phyloP scores from a whole-genome alignment of 2,797 vertebrate species.

The Argyrosomus regius region DNA sequence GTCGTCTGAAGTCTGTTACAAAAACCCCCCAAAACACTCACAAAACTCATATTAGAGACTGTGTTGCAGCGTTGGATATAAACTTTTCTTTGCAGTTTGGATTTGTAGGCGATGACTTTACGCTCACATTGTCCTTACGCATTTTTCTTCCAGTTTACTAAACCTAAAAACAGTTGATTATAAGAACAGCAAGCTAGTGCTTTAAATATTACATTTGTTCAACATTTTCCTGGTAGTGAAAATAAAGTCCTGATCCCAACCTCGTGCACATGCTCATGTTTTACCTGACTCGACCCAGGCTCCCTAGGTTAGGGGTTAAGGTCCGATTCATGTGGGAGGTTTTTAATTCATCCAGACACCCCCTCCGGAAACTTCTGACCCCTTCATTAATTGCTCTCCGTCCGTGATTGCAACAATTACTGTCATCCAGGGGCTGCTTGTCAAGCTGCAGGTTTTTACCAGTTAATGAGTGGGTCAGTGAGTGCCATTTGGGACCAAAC shows the following conservation, averaged over 20 bases:
- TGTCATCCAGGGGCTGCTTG: slow-evolving; percentile 78
- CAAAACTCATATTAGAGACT: slow-evolving; percentile 32
- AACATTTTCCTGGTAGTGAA: neutral
- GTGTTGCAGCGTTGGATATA: slow-evolving; percentile 29
- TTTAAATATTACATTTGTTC: neutral
- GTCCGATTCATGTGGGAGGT: slow-evolving; percentile 47
- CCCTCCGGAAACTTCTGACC: slow-evolving; percentile 80
- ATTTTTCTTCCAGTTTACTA: neutral
- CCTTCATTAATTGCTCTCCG: slow-evolving; percentile 74
- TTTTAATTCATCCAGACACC: slow-evolving; percentile 73
- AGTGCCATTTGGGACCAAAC: slow-evolving; percentile 75
- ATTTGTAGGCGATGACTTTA: slow-evolving; percentile 12
- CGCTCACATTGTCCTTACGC: neutral
- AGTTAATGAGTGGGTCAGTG: slow-evolving; percentile 80
- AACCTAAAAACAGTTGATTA: no score
- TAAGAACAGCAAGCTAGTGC: neutral
- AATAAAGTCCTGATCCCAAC: slow-evolving; percentile 5
- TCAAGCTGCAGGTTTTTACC: slow-evolving; percentile 76
- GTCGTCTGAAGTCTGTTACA: slow-evolving; percentile 62
- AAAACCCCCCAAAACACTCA: slow-evolving; percentile 34
- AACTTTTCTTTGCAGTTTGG: slow-evolving; percentile 37
- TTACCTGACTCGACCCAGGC: slow-evolving; percentile 1
- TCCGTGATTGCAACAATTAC: slow-evolving; percentile 80
- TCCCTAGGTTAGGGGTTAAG: slow-evolving; percentile 51
- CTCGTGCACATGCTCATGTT: neutral